A percentile compares a stretch with the other conserved stretches of the same genome.
These are phyloP conservation scores for Pectinophora gossypiella DNA, from an alignment of 1,140 invertebrate genomes.

Conservation along the genomic window DNA sequence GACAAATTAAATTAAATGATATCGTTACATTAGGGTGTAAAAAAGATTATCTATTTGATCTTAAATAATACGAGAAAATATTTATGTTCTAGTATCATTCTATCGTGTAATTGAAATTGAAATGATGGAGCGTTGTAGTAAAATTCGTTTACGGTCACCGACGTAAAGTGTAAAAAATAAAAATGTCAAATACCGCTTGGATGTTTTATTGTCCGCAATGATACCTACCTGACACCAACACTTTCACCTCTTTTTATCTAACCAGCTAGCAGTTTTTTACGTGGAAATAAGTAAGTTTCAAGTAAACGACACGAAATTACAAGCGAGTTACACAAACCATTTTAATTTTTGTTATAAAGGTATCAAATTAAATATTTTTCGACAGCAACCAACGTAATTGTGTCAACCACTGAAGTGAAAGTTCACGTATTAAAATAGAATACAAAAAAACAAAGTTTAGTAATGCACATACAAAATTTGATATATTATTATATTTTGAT, in stretches of 20 bases:
- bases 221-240: neutral
- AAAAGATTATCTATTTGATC: constrained; percentile 75
- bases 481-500: too few species aligned
- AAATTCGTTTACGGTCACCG: constrained; percentile 72
- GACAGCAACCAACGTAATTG: too few species aligned
- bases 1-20: constrained; percentile 68
- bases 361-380: too few species aligned
- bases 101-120: constrained; percentile 70
- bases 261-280: too few species aligned
- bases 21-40: constrained; percentile 74
- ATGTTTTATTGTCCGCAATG: constrained; percentile 47
- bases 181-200: constrained; percentile 66
- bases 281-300: too few species aligned
- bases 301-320: too few species aligned
- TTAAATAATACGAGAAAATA: constrained; percentile 72
- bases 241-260: neutral
- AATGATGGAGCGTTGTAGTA: constrained; percentile 69
- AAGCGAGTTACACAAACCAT: too few species aligned
- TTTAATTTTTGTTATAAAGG: too few species aligned
- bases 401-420: too few species aligned
- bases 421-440: too few species aligned
- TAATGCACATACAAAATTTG: too few species aligned
- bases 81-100: constrained; percentile 74
- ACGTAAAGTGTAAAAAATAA: constrained; percentile 73
- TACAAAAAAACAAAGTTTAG: too few species aligned